A percentile compares a stretch with the other conserved stretches of the same genome.
Evolutionary conservation across 2,888 invertebrate genomes (phyloP).

Genomic region (Synergus umbraculus): DNA sequence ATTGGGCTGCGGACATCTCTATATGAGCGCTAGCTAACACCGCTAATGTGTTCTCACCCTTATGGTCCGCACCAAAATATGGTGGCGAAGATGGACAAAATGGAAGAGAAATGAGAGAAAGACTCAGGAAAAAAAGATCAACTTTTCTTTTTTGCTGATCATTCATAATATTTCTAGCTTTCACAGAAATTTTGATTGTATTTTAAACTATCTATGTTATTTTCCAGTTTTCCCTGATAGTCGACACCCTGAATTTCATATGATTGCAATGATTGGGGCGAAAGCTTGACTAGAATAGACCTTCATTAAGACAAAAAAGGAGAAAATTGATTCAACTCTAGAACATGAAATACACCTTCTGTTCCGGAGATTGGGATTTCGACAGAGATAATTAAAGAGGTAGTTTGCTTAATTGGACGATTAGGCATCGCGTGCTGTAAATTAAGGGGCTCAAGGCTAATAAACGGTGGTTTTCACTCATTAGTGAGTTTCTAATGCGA

Average conservation of each 20-base stretch:
- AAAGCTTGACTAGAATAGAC: neutral
- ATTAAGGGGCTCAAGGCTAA: neutral
- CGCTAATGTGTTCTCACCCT: slow-evolving; percentile 64
- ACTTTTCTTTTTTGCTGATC: no score
- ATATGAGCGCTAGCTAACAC: slow-evolving; percentile 70
- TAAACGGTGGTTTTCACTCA: slow-evolving; percentile 12
- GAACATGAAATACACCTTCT: neutral
- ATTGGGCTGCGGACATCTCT: slow-evolving; percentile 76
- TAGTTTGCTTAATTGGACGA: slow-evolving; percentile 35
- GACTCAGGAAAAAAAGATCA: neutral
- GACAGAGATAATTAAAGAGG: slow-evolving; percentile 32
- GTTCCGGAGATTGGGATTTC: slow-evolving; percentile 1
- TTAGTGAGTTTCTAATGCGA: neutral
- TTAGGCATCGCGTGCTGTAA: slow-evolving; percentile 29
- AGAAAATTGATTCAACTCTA: neutral
- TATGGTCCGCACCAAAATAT: slow-evolving; percentile 6
- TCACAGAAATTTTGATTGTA: no score
- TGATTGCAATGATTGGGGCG: neutral
- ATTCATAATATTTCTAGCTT: no score
- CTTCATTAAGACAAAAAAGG: neutral
- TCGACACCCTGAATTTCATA: neutral
- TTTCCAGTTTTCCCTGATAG: slow-evolving; percentile 40
- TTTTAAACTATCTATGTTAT: neutral
- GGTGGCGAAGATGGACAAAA: neutral
- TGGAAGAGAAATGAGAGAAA: neutral